These are phyloP conservation scores for Rhincodon typus DNA, from an alignment of 2,797 vertebrate genomes.

Conservation along the genomic window DNA sequence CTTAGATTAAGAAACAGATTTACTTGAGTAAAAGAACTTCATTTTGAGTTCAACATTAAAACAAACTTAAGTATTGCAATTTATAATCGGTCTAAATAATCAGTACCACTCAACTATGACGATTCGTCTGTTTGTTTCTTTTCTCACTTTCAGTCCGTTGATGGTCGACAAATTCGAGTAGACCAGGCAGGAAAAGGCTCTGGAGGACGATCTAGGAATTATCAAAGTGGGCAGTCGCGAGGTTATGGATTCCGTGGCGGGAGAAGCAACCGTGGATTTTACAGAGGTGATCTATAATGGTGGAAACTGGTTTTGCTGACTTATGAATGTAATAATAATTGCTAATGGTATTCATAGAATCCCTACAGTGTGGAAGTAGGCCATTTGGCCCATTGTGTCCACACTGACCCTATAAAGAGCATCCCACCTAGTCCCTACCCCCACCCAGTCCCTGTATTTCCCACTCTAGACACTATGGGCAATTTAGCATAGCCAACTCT, in stretches of 20 bases:
- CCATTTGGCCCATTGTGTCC: too few relatives aligned
- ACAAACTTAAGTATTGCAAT: not conserved
- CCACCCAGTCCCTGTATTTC: too few relatives aligned
- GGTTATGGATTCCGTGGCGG: slow-evolving; percentile 72
- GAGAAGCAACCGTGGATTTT: slow-evolving; percentile 57
- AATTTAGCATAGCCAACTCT: too few relatives aligned
- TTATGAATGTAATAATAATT: not conserved
- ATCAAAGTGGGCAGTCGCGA: slow-evolving; percentile 61
- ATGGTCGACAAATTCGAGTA: slow-evolving; percentile 83
- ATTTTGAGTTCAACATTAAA: not conserved
- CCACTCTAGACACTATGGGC: too few relatives aligned
- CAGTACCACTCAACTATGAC: not conserved
- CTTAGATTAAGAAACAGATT: too few relatives aligned
- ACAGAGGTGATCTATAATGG: slow-evolving; percentile 42
- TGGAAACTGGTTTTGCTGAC: not conserved
- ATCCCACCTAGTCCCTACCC: too few relatives aligned
- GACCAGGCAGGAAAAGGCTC: slow-evolving; percentile 89
- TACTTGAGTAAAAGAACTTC: not conserved
- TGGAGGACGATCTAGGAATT: slow-evolving; percentile 66
- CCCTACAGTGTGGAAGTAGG: too few relatives aligned
- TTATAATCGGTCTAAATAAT: not conserved
- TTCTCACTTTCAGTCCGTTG: slow-evolving; percentile 64
- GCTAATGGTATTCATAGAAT: not conserved
- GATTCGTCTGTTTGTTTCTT: not conserved
- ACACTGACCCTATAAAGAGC: too few relatives aligned